These are phyloP conservation scores for Corbicula japonica DNA, from an alignment of 2,888 invertebrate species.

Conservation along the genomic window DNA sequence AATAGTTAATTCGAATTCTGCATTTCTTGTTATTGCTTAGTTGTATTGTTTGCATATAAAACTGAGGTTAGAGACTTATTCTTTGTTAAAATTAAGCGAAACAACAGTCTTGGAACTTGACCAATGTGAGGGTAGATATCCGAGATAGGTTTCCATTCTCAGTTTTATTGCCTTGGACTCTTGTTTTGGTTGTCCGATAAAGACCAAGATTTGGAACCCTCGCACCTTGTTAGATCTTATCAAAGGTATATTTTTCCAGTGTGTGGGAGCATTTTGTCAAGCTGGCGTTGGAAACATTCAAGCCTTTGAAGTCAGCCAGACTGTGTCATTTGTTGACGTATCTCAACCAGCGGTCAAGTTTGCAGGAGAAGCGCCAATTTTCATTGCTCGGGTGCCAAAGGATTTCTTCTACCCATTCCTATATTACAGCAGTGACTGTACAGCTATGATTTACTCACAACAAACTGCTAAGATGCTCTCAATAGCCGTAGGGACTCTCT, in stretches of 20 bases:
- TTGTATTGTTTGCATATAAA: no score
- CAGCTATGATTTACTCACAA: not conserved
- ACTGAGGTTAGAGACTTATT: no score
- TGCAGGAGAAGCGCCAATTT: constrained; percentile 89
- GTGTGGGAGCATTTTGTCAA: constrained; percentile 81
- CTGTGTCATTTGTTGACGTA: constrained; percentile 88
- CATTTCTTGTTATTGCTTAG: no score
- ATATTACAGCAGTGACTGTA: constrained; percentile 38
- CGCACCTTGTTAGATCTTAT: no score
- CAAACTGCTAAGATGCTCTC: constrained; percentile 3
- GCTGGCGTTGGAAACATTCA: constrained; percentile 71
- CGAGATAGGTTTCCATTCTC: no score
- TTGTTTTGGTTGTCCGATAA: no score
- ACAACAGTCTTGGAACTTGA: no score
- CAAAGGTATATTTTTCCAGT: constrained; percentile 82
- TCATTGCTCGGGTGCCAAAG: constrained; percentile 90
- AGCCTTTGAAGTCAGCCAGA: constrained; percentile 84
- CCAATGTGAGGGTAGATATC: no score
- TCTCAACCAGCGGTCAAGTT: constrained; percentile 87
- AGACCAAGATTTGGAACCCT: no score
- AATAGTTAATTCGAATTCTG: no score
- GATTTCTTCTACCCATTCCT: constrained; percentile 91
- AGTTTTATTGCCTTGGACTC: no score
- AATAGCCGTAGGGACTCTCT: constrained; percentile 37
- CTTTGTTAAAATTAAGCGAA: no score